phyloP scores from a whole-genome alignment of 2,113 vertebrate species.

The Ammodytes marinus region DNA sequence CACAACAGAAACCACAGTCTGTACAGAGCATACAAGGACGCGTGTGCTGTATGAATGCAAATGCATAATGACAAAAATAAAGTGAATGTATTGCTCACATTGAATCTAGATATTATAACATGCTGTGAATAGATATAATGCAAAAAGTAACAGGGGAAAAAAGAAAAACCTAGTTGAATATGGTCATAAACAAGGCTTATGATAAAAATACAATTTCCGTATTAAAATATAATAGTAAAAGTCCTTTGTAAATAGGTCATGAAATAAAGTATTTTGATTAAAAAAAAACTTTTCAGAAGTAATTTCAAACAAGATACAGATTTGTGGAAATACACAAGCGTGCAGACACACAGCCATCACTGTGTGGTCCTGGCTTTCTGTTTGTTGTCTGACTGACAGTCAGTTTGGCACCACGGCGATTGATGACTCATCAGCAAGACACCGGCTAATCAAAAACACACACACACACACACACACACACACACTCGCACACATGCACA shows the following conservation, averaged over 20 bases:
- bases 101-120: not conserved
- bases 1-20: not conserved
- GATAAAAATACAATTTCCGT: too few relatives aligned
- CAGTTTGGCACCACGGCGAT: constrained; percentile 35
- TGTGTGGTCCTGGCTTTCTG: constrained; percentile 6
- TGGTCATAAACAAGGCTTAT: too few relatives aligned
- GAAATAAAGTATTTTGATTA: not conserved
- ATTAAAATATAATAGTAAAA: too few relatives aligned
- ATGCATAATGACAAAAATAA: not conserved
- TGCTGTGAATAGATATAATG: not conserved
- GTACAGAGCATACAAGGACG: not conserved
- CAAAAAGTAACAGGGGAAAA: not conserved
- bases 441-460: constrained; percentile 46
- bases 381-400: constrained; percentile 38
- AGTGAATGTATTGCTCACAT: too few relatives aligned
- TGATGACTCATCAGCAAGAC: constrained; percentile 50
- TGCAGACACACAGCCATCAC: not conserved
- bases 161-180: not conserved
- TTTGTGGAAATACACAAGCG: not conserved
- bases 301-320: not conserved
- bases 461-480: constrained; percentile 18
- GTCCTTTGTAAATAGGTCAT: too few relatives aligned
- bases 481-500: not conserved
- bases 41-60: not conserved
- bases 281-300: not conserved